Evolutionary conservation across 2,797 vertebrate species (phyloP).

Genomic region (Psittacula derbiana): DNA sequence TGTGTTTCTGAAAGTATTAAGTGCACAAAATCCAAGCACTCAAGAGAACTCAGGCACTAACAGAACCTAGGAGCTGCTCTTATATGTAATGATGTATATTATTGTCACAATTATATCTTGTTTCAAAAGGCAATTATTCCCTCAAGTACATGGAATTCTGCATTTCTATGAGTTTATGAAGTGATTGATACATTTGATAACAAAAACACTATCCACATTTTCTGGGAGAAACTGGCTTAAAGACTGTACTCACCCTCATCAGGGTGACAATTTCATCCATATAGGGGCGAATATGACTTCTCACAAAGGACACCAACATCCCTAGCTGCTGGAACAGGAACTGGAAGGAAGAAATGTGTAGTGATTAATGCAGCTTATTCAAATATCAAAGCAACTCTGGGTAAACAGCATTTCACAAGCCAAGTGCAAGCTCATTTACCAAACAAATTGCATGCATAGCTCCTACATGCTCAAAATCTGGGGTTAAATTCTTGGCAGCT

Average conservation of each 20-base stretch:
- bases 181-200: background rate
- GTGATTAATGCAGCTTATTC: background rate
- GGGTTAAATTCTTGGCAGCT: slow-evolving; percentile 21
- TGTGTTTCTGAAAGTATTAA: background rate
- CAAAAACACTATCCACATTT: background rate
- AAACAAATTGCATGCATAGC: slow-evolving; percentile 2
- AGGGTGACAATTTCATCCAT: slow-evolving; percentile 99
- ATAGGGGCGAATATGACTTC: slow-evolving; percentile 97
- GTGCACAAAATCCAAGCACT: background rate
- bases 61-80: background rate
- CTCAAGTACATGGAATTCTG: background rate
- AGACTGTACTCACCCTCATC: slow-evolving; percentile 88
- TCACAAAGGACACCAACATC: slow-evolving; percentile 98
- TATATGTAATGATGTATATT: background rate
- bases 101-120: background rate
- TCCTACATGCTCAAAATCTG: background rate
- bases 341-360: slow-evolving; percentile 70
- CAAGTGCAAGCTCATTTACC: background rate
- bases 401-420: background rate
- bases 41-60: background rate
- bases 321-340: slow-evolving; percentile 98
- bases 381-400: background rate
- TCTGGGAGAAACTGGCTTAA: background rate
- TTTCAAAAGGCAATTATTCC: background rate
- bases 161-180: background rate